Evolutionary conservation across 2,888 invertebrate genomes (phyloP).

Genomic region (Leptinotarsa rubiginosa): DNA sequence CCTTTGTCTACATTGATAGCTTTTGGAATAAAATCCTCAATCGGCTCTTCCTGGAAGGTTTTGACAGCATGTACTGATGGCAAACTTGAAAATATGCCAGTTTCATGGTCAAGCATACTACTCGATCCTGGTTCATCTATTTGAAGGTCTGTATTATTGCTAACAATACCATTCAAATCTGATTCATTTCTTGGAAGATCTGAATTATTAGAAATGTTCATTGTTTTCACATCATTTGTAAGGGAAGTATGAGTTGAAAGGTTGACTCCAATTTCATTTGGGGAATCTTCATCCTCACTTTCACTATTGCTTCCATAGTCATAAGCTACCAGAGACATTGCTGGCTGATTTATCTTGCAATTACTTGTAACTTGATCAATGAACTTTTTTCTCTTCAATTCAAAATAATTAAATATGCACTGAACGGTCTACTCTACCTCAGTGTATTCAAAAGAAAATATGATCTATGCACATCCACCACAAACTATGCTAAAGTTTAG

Average conservation of each 20-base stretch:
- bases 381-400: no score
- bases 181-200: no score
- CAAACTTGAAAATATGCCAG: constrained; percentile 50
- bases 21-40: constrained; percentile 60
- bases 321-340: constrained; percentile 58
- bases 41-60: constrained; percentile 50
- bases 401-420: no score
- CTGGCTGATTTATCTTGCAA: neutral
- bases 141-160: neutral
- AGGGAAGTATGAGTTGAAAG: neutral
- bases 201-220: no score
- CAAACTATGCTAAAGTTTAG: no score
- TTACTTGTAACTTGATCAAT: no score
- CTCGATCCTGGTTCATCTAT: constrained; percentile 7
- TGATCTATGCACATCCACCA: no score
- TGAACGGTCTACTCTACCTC: no score
- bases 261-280: constrained; percentile 1
- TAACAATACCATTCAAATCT: no score
- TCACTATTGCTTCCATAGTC: constrained; percentile 56
- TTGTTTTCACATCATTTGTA: constrained; percentile 20
- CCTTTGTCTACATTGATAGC: constrained; percentile 47
- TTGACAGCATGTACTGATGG: constrained; percentile 49
- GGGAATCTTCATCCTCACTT: constrained; percentile 46
- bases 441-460: no score
- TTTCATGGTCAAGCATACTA: constrained; percentile 10